phyloP scores from a whole-genome alignment of 2,888 invertebrate species.

The Caenorhabditis wallacei region DNA sequence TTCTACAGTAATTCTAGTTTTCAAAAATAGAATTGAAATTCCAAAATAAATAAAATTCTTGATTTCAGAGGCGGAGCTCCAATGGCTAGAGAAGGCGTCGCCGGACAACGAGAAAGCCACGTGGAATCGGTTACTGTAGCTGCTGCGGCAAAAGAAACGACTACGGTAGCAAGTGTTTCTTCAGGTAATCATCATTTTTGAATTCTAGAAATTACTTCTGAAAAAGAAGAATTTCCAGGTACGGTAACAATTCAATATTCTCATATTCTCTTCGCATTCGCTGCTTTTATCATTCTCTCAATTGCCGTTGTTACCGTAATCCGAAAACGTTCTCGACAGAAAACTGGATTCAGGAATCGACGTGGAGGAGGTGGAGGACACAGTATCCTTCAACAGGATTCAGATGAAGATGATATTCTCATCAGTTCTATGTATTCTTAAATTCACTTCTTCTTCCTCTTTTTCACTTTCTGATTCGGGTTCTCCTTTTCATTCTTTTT shows the following conservation, averaged over 20 bases:
- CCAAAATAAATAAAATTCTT: background rate
- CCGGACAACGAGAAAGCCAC: slow-evolving; percentile 20
- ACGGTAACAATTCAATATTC: slow-evolving; percentile 62
- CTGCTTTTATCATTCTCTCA: slow-evolving; percentile 50
- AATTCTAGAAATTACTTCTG: background rate
- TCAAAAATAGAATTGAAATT: background rate
- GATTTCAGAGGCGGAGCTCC: slow-evolving; percentile 51
- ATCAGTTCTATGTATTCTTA: slow-evolving; percentile 81
- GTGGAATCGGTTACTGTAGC: slow-evolving; percentile 17
- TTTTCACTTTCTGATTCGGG: too few species aligned
- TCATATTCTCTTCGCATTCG: slow-evolving; percentile 54
- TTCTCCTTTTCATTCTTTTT: too few species aligned
- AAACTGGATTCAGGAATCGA: slow-evolving; percentile 67
- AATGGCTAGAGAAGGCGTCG: slow-evolving; percentile 55
- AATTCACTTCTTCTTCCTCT: background rate
- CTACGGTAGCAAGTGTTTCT: slow-evolving; percentile 17
- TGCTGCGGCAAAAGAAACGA: slow-evolving; percentile 16
- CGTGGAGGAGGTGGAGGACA: slow-evolving; percentile 50
- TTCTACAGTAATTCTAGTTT: background rate
- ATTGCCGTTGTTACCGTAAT: slow-evolving; percentile 61
- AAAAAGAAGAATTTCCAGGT: slow-evolving; percentile 27
- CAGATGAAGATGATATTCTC: slow-evolving; percentile 81
- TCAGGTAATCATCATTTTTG: slow-evolving; percentile 28
- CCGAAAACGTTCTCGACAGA: slow-evolving; percentile 50
- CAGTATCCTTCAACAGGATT: slow-evolving; percentile 69